These are phyloP conservation scores for Clarias fuscus DNA, from an alignment of 2,797 vertebrate species.

Conservation along the genomic window DNA sequence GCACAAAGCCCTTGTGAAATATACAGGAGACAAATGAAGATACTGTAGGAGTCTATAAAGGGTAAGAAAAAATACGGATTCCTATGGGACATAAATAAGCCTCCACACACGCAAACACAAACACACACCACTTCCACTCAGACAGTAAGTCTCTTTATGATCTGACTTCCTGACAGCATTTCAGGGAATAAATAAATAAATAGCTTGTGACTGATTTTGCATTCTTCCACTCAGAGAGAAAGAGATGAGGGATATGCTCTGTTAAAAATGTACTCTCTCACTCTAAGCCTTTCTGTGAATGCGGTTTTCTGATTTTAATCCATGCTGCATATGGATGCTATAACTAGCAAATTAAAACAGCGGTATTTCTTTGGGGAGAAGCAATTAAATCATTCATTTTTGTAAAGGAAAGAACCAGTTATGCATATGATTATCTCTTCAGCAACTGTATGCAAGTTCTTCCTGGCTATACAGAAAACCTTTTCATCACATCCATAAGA, in stretches of 20 bases:
- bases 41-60: conserved; percentile 40
- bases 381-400: neutral
- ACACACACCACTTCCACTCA: conserved; percentile 44
- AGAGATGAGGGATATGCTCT: neutral
- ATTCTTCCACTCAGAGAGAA: conserved; percentile 49
- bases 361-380: neutral
- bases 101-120: conserved; percentile 9
- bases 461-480: neutral
- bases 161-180: conserved; percentile 55
- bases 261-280: neutral
- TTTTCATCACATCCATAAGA: conserved; percentile 34
- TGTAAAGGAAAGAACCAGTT: neutral
- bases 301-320: neutral
- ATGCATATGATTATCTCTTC: conserved; percentile 6
- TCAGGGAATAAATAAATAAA: conserved; percentile 18
- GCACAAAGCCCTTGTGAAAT: conserved; percentile 35
- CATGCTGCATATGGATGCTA: neutral
- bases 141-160: conserved; percentile 52
- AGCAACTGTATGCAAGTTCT: conserved; percentile 12
- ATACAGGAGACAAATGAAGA: conserved; percentile 43
- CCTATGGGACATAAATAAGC: conserved; percentile 53
- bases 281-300: neutral
- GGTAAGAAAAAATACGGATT: conserved; percentile 22
- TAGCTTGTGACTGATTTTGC: conserved; percentile 51
- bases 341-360: neutral